Base-by-base conservation (phyloP, 2,797 vertebrate species). In the Characodon lateralis region DNA sequence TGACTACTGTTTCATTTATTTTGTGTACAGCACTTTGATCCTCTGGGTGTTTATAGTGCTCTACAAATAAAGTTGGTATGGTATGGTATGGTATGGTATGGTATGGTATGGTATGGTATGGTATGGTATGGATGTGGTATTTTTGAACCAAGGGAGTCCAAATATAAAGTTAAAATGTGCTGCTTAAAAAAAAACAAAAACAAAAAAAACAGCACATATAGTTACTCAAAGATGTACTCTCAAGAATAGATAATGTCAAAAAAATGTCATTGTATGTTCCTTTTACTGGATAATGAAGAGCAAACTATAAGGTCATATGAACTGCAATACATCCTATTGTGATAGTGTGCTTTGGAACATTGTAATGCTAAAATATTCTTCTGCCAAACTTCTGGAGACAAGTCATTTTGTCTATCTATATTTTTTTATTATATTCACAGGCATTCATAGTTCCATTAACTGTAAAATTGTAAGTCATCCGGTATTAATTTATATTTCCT, bases 381-480 rank as follows among this genome's bases (percentile, higher is more conserved):
- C 72, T 73, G 56, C 39, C 35, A 68, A 68, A 46, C 13, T 2
- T 46, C 35, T 24, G 63, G 31, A 58, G 14, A 20, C 14, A 28
- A 58, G 35, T 43, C 39, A 48, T 46, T 73, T 22, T 72, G 28
- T 73, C 31, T 41, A 51, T 7, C 24, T 46, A 26, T 35, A 56
- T 53, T 72, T 63, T 63, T 65, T 61, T 16, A 31, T 28, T 61
- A 26, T 41, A 73, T 46, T 26, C 56, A 28, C 12, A 41, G 41
- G 9, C 39, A 58, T 9, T 16, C 39, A 61, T 56, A 66, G 5
- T 24, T 22, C 35, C 35, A 66, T 41, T 66, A 41, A 63, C 28
- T 65, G 31, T 35, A 68, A 68, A 43, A 68, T 41, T 66, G 39
- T 68, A 41, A 68, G 65, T 68, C 65, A 68, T 43, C 22, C 24